Evolutionary conservation across 1,140 invertebrate species (phyloP), one percentile per base, ranked within the genome.

Genomic region (Drosophila nasuta): DNA sequence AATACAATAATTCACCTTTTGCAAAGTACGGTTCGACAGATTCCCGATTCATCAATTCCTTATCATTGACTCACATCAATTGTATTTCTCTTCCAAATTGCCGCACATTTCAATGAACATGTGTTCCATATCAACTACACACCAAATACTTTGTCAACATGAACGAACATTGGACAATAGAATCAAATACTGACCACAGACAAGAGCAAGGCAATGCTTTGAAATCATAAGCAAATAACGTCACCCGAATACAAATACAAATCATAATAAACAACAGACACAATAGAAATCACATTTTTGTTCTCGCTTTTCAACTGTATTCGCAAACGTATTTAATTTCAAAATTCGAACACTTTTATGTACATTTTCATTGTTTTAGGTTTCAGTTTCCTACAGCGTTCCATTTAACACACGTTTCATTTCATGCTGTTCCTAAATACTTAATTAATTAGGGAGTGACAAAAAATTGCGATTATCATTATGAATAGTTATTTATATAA

Each of bases 231-330:
- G 38, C 56, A 45, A 71, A 71, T 64, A 56, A 71, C 49, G 51
- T 25, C 35, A 13, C 28, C 13, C 65, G 11, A 59, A 51, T 28
- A 51, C 43, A 58, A 48, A 46, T 7, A 59, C 45, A 57, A 66
- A 66, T 72, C 60, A 64, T 71, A 64, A 71, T 71, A 64, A 71
- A 56, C 48, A 71, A 70, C 20, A 49, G 30, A 4, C 46, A 41
- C 35, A 65, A 65, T 58, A 38, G 3, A 10, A 65, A 66, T 46
- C 45, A 25, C 65, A 72, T 58, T 56, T 60, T 71, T 64, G 60
- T 71, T 64, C 60, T 62, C 51, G 35, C 8, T 30, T 45, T 56
- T 54, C 5, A 17, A 20, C 46, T 63, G 45, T 28, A 68, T 59
- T 59, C 17, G 41, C 28, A 56, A 58, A n/a, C 11, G 28, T 30